phyloP scores from a whole-genome alignment of 2,888 invertebrate species.

The Tipula vernalis region DNA sequence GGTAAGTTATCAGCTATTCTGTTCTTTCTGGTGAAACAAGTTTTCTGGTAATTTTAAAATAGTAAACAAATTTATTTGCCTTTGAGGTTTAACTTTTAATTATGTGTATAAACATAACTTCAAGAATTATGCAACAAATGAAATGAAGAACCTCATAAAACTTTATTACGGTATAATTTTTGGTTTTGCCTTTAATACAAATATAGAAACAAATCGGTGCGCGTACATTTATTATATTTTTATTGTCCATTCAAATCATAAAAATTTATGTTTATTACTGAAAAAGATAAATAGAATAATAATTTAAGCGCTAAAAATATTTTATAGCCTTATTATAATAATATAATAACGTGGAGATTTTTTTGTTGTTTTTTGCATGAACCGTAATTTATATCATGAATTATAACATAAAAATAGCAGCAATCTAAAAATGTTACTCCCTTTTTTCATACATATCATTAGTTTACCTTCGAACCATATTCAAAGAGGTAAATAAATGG shows the following conservation, averaged over 20 bases:
- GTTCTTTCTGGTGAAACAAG: too few relatives aligned
- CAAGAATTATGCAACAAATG: background rate
- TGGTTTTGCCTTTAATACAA: background rate
- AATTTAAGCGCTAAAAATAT: background rate
- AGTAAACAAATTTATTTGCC: too few relatives aligned
- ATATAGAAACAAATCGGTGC: background rate
- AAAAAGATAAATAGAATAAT: background rate
- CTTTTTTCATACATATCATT: constrained; percentile 4
- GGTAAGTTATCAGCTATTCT: too few relatives aligned
- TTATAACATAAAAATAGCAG: background rate
- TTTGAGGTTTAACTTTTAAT: background rate
- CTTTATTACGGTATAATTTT: background rate
- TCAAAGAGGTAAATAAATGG: background rate
- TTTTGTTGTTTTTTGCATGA: background rate
- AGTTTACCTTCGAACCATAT: background rate
- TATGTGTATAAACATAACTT: background rate
- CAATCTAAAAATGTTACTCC: background rate
- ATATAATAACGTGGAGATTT: background rate
- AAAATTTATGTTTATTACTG: background rate
- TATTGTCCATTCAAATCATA: background rate
- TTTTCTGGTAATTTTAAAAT: too few relatives aligned
- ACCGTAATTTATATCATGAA: background rate
- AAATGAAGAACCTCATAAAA: background rate
- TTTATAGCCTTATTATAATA: background rate
- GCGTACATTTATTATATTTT: background rate